Conservation (phyloP, 2,797 vertebrate genomes). For the Merluccius polli region DNA sequence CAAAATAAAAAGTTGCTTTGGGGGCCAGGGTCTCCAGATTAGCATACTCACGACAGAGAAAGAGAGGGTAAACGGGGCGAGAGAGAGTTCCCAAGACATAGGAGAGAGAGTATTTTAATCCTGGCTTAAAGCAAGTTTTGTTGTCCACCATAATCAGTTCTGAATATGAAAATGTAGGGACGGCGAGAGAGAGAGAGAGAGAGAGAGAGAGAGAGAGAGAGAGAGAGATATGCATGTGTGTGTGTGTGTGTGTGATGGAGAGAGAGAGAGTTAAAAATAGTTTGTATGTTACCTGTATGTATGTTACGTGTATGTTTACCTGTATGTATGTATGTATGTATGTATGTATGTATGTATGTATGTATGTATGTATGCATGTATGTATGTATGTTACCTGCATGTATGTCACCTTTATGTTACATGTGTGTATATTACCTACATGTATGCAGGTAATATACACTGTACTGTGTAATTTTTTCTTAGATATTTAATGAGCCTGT, state of each 20-base stretch:
- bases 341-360: not conserved
- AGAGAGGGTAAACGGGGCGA: too few species aligned
- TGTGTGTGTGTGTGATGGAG: not conserved
- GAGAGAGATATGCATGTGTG: not conserved
- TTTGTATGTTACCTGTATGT: not conserved
- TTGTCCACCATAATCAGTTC: not conserved
- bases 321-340: not conserved
- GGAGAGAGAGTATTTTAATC: too few species aligned
- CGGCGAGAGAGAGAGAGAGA: not conserved
- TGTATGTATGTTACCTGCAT: too few species aligned
- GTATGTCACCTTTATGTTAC: too few species aligned
- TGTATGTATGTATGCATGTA: too few species aligned
- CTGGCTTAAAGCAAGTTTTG: not conserved
- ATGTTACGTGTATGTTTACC: not conserved
- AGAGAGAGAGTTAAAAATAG: too few species aligned
- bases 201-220: not conserved
- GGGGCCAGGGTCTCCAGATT: not conserved
- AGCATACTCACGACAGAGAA: not conserved
- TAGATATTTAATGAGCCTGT: too few species aligned
- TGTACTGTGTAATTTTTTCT: too few species aligned
- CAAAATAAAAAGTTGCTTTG: not conserved
- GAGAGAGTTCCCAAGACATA: too few species aligned
- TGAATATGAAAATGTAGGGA: not conserved
- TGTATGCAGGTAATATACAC: too few species aligned
- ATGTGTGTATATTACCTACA: too few species aligned